Evolutionary conservation across 1,140 invertebrate genomes (phyloP), one percentile per base, ranked within the genome.

Genomic region (Nebria ingens): DNA sequence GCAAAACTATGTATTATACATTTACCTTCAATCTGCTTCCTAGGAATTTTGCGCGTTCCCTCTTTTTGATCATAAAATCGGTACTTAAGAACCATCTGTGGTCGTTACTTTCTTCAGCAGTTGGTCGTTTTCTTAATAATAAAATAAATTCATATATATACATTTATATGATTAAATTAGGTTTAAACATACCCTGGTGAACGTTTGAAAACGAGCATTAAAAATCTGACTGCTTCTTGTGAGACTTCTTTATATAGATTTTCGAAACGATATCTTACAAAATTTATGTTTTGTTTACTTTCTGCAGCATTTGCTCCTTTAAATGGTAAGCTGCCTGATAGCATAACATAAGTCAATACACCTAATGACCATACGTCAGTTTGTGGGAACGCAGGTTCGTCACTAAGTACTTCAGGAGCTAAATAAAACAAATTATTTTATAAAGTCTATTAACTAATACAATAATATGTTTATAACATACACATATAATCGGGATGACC

Each of bases 341-440:
- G 72, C 68, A 99, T 76, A n/a, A 97, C 78, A 73, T 98, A 99
- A 1, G 89, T 80, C 0, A 99, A 73, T 2, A 94, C 90, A 19
- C 93, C 97, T 19, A 98, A 76, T 51, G 88, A 88, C 97, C 97
- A 99, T 61, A 98, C 87, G 72, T 99, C 97, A 21, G 90, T 91
- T 66, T 94, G 87, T 2, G 87, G 87, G 66, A 83, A 88, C 3
- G 91, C 86, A 13, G 84, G 79, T 70, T 91, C 86, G 63, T 93
- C 90, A 66, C 84, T 84, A 21, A 97, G 71, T 54, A 97, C 81
- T 74, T 99, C 97, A 0, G 97, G 97, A 2, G 96, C 90, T 85
- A 77, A 54, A 75, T 76, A n/a, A n/a, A n/a, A n/a, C n/a, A n/a
- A 61, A 66, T 59, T 54, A 57, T 53, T 53, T 34, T 54, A 51